Evolutionary conservation across 2,888 invertebrate genomes (phyloP), one percentile per base, ranked within the genome.

Genomic region (Atethmia centrago): DNA sequence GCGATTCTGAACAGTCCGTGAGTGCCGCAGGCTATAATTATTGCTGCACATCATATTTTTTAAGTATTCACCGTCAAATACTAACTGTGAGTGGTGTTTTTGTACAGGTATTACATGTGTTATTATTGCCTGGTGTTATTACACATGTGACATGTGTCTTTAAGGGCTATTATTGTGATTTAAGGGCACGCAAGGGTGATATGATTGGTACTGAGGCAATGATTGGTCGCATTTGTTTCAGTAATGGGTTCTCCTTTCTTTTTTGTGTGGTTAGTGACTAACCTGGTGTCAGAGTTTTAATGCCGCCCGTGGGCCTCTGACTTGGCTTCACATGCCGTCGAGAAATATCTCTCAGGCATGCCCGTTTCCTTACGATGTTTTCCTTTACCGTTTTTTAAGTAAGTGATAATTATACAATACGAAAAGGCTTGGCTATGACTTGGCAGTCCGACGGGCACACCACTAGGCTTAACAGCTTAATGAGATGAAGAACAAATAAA

Each of bases 51-150:
- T 84, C 74, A 69, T 79, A 83, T 69, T 78, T 84, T 85, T 86
- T 84, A 79, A 69, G 65, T 75, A 70, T 81, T 77, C 59, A 53
- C 70, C 80, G 77, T 87, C 86, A 85, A 85, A 86, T 62, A 77
- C 70, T 53, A 74, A 85, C 53, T 77, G 66, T 74, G 56, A 63
- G 71, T 65, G 73, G 85, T 80, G 68, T 75, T 80, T 45, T 64
- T 40, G 74, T 62, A 53, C 55, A 59, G 51, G 40, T 58, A 71
- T 79, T 67, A 79, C 68, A 64, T 40, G 65, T 79, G 78, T 79
- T 76, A 87, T 87, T 87, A 85, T 10, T 45, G 73, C 51, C 62
- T 74, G 56, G 51, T 62, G 58, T 82, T 58, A 70, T 79, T 75
- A 85, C 36, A 12, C 12, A n/a, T 25, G 77, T 76, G 79, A 85